Base-by-base conservation (phyloP, 2,113 vertebrate species). In the Spilogale gracilis region DNA sequence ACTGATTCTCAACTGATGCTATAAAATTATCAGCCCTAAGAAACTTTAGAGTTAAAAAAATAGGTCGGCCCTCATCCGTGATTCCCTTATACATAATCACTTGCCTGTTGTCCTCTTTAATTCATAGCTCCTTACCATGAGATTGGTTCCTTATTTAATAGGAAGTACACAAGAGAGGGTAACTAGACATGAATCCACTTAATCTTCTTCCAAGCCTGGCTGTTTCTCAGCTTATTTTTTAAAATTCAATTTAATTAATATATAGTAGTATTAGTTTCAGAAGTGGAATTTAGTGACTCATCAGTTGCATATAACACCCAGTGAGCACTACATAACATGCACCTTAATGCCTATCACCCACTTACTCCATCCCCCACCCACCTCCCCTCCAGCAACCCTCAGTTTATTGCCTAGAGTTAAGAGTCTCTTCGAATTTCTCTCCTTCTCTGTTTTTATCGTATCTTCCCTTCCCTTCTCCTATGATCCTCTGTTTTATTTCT, bases 21-120 rank as follows among this genome's bases (percentile, higher is more conserved):
- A 13, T 92, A 30, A 67, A 95, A 89, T 10, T 61, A n/a, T 80
- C 27, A 45, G 6, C 71, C 9, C 20, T 58, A 69, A 88, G 61
- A 94, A 74, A 76, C 30, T 83, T 95, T 16, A 63, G n/a, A 56
- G 27, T 83, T 89, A 91, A 94, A 78, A 82, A 71, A 17, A 88
- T 52, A 48, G 5, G 18, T 43, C 6, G 56, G 9, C 17, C 10
- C 4, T 56, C 6, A 63, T 32, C 18, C 16, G 9, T 56, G 73
- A 74, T 86, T 93, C 43, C 43, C 27, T 73, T 45, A 74, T n/a
- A 18, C 3, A 58, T 90, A 88, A 52, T 76, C 71, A 43, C 23
- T 18, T 89, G 38, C 45, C 2, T 76, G 2, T 63, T 56, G 63
- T 85, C 5, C 20, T 21, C 4, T 92, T 83, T 89, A 92, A 74